Percentiles rank a stretch among this genome's conserved stretches.
These are phyloP conservation scores for Ia io DNA, from an alignment of 2,113 vertebrate species.

Conservation along the genomic window DNA sequence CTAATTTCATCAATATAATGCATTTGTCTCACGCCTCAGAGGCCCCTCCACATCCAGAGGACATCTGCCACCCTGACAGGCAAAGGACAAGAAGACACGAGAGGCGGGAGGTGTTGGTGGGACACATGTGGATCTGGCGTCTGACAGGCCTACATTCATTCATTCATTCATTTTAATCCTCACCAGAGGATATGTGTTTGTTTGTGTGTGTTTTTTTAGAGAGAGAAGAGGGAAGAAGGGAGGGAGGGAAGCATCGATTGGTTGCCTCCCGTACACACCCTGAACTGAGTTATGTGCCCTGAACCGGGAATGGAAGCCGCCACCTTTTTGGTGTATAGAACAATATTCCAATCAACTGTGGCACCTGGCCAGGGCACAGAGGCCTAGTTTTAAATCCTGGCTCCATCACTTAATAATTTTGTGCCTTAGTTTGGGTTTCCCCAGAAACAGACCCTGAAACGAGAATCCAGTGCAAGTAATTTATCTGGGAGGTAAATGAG, in stretches of 20 bases:
- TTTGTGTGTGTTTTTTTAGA: neutral
- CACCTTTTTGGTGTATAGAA: neutral
- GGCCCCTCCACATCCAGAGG: neutral
- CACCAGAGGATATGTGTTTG: neutral
- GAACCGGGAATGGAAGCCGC: neutral
- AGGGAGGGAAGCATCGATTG: neutral
- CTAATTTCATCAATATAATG: constrained; percentile 60
- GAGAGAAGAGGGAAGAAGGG: neutral
- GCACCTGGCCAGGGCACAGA: neutral
- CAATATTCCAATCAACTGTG: neutral
- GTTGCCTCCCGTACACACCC: neutral
- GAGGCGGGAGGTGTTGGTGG: neutral
- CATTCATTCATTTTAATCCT: neutral
- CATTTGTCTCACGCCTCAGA: constrained; percentile 20
- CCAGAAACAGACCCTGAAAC: neutral
- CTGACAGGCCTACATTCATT: neutral
- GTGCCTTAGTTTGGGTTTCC: neutral
- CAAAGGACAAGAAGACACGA: neutral
- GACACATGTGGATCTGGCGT: fast-evolving
- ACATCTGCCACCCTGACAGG: neutral
- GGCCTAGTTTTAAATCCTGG: neutral
- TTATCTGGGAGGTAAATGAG: neutral
- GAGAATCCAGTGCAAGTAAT: neutral
- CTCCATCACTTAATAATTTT: neutral
- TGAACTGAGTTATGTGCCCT: neutral